Base-by-base conservation (phyloP, 2,113 vertebrate species). In the Rousettus leschenaultii region DNA sequence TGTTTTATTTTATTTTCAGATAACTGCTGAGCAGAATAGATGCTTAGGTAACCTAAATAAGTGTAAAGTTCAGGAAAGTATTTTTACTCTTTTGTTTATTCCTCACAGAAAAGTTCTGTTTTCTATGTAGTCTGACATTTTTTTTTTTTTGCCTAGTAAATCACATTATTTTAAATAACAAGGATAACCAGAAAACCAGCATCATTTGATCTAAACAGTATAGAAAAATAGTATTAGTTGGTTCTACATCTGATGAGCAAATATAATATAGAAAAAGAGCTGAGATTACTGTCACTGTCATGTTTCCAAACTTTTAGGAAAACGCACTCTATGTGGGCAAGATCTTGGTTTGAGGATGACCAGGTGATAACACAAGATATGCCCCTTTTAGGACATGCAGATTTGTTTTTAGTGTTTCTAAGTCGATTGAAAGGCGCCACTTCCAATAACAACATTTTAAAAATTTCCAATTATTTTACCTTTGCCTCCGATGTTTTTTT, bases 301-400 rank as follows among this genome's bases (percentile, higher is more conserved):
- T 1, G 0, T 7, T 40, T 45, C 40, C 48, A 35, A n/a, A 10
- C 28, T 51, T 55, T 65, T 11, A 74, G 88, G 55, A 66, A 65
- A 66, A 19, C 9, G 2, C 10, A 0, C 15, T 84, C 24, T 14
- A 28, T 40, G 2, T 6, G 22, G 19, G 8, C 1, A 7, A 5
- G 65, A 21, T 11, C 51, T 73, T 2, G 4, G 2, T 35, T 45
- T 35, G 40, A 91, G 43, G 28, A 1, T 26, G 55, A n/a, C n/a
- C 4, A 1, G 8, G 3, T 51, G 53, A 4, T 30, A n/a, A 0
- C 19, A 3, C 4, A 57, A 7, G 10, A 57, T 28, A 15, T 30
- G 2, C 22, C 63, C 5, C 24, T 82, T 65, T 53, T 38, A 63
- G 10, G 11, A 71, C n/a, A 59, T 48, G 55, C 26, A 21, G 26